Base-by-base conservation (phyloP, 2,888 invertebrate species). In the Sclerodermus sp. region DNA sequence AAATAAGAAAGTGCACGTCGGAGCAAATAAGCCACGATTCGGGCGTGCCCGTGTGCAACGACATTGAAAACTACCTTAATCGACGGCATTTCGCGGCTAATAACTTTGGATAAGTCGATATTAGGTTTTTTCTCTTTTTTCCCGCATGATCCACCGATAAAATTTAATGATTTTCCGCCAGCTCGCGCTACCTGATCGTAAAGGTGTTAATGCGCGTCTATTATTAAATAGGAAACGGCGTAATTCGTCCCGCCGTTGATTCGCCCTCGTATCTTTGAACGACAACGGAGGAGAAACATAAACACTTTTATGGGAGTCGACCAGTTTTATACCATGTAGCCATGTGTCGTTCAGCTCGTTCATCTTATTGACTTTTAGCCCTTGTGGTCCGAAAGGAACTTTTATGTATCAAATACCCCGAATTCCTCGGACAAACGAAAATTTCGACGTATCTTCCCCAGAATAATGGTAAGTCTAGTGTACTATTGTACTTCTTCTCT, bases 221-320 rank as follows among this genome's bases (percentile, higher is more conserved):
- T 51, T 55, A 55, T 57, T 55, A 52, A 52, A 52, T 47, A 57
- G 45, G 47, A 45, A 47, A 45, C 31, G 8, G 8, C 42, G 29
- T 47, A 41, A 52, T 49, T 55, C 47, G 43, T 55, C 23, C 23
- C 8, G 8, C 23, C 8, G 8, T 23, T 23, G 23, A 23, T 23
- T 23, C 23, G 3, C 23, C 23, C 23, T 8, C 23, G 23, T 23
- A 23, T 23, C 23, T 23, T 23, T 23, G 8, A 5, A 23, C 4
- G 4, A 8, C 3, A 5, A 23, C 23, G 8, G 8, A 23, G 8
- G 23, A 23, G 23, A 23, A 23, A 8, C 23, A 23, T 23, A 23
- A 23, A 23, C 23, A 8, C 23, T 23, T 3, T 8, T n/a, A n/a
- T n/a, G n/a, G n/a, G n/a, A n/a, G n/a, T n/a, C n/a, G n/a, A n/a